Base-by-base conservation (phyloP, 2,888 invertebrate species). In the Amphimallon solstitiale region DNA sequence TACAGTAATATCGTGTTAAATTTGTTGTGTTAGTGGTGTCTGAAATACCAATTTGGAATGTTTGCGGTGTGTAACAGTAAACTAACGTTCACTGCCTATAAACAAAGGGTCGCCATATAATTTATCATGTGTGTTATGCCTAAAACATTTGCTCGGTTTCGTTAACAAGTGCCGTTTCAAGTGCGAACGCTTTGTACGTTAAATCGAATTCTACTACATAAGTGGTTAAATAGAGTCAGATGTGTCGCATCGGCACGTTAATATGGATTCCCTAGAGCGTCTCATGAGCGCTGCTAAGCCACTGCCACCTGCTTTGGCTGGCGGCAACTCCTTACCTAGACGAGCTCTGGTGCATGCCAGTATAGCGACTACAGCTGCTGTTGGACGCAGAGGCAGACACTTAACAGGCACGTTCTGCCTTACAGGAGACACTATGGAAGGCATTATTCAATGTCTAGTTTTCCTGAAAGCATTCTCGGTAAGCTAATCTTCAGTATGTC, bases 381-480 rank as follows among this genome's bases (percentile, higher is more conserved):
- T 91, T 60, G 89, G 92, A 37, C 89, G 92, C 77, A 90, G 92
- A 79, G 92, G 92, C 72, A 86, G 93, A 71, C 93, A 94, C 80
- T 87, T 94, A 70, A 92, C 93, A 14, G 94, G 94, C 74, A 94
- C 93, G 60, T 94, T 95, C 84, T 93, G 94, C 79, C 88, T 94
- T 68, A 93, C 93, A 49, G 94, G 94, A 62, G 94, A 94, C 84
- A 94, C 94, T 68, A 94, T 95, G 94, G 94, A 95, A 81, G 94
- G 94, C 75, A 94, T 95, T 79, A 94, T 95, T 80, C 94, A 95
- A 85, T 94, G 94, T 82, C 88, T 95, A 77, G 95, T 95, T 76
- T 94, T 94, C 85, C 89, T 94, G 80, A 95, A 94, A 84, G 94
- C 94, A 40, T 94, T 94, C 82, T 93, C 94, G 92, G 95, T 95